A percentile compares a stretch with the other conserved stretches of the same genome.
These are phyloP conservation scores for Epizoanthus illoricatus DNA, from an alignment of 92 coral and sea anemone species.

Conservation along the genomic window DNA sequence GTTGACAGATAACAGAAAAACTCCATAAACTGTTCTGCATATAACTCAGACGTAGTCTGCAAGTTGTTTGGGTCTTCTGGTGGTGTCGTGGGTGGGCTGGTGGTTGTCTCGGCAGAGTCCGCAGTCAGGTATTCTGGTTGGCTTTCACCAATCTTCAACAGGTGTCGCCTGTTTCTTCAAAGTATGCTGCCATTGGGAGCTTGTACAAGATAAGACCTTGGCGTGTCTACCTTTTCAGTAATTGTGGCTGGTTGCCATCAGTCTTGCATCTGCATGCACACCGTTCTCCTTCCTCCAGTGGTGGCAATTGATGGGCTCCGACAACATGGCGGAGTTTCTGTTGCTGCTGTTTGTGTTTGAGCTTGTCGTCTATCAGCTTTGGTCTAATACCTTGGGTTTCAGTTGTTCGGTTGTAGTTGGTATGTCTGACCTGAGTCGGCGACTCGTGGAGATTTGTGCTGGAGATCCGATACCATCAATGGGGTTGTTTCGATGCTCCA, in stretches of 20 bases:
- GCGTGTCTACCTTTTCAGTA: slow-evolving; percentile 21
- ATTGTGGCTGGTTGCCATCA: slow-evolving; percentile 55
- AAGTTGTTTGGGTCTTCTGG: too few relatives aligned
- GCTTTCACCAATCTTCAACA: slow-evolving; percentile 7
- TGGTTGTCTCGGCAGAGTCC: not conserved
- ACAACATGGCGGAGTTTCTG: slow-evolving; percentile 41
- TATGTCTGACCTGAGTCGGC: slow-evolving; percentile 42
- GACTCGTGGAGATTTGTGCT: slow-evolving; percentile 49
- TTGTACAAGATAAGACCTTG: slow-evolving; percentile 51
- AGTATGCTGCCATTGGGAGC: slow-evolving; percentile 13
- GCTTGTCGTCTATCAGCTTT: not conserved
- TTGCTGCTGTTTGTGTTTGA: slow-evolving; percentile 32
- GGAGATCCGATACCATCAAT: slow-evolving; percentile 20
- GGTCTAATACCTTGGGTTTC: slow-evolving; percentile 27
- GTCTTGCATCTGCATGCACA: slow-evolving; percentile 39
- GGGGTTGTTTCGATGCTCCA: not conserved
- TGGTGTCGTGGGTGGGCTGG: not conserved
- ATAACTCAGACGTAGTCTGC: too few relatives aligned
- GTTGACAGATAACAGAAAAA: too few relatives aligned
- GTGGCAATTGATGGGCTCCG: slow-evolving; percentile 39
- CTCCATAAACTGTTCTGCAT: too few relatives aligned
- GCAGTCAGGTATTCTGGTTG: not conserved
- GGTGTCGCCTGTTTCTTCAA: slow-evolving; percentile 19
- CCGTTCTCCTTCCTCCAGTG: slow-evolving; percentile 40
- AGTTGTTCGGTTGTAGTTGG: slow-evolving; percentile 35